A percentile compares a stretch with the other conserved stretches of the same genome.
Conservation (phyloP, 2,797 vertebrate species). For the Scolopax rusticola region DNA sequence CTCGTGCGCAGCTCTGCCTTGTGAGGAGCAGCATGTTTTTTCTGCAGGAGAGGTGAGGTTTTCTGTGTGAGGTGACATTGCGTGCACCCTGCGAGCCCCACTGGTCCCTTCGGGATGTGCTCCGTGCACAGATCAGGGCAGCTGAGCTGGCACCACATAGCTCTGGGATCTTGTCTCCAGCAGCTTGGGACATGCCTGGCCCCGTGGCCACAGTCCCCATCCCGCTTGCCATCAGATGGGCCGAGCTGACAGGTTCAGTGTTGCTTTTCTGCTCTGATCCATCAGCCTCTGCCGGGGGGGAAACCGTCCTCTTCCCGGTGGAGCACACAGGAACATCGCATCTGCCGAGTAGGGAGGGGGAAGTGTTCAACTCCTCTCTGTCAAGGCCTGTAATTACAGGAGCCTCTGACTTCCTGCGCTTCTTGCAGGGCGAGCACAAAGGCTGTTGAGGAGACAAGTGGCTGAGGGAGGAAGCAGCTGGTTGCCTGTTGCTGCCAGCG, state of each 20-base stretch:
- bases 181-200: background rate
- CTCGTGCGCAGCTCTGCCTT: background rate
- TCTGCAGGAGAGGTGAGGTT: too few relatives aligned
- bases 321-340: background rate
- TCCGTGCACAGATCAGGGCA: background rate
- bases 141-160: background rate
- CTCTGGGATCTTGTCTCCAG: background rate
- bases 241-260: background rate
- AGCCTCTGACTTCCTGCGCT: background rate
- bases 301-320: rapidly evolving
- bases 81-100: background rate
- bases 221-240: background rate
- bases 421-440: background rate
- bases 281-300: background rate
- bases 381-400: background rate
- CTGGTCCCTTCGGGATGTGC: background rate
- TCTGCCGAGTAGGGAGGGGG: background rate
- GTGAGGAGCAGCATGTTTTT: background rate
- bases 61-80: background rate
- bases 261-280: background rate
- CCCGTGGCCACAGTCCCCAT: rapidly evolving
- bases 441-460: background rate
- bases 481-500: background rate
- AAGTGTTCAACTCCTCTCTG: background rate
- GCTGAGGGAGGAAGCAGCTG: background rate